A percentile compares a stretch with the other conserved stretches of the same genome.
These are phyloP conservation scores for Saturnia japonica DNA, from an alignment of 2,888 invertebrate species.

Conservation along the genomic window DNA sequence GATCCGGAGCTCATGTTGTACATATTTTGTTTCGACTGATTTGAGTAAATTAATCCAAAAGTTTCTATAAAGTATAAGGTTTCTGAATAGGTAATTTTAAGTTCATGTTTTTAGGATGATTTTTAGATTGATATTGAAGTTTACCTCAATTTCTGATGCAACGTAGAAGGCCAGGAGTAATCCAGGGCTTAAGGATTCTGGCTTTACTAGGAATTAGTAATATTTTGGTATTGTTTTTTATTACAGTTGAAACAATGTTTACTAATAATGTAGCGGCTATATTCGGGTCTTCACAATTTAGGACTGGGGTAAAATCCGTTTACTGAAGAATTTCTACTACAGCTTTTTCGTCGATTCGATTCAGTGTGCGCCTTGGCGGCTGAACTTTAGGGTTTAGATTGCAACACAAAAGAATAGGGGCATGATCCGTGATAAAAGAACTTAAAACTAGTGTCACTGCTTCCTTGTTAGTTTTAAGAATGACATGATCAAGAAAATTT, in stretches of 20 bases:
- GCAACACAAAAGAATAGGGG: not conserved
- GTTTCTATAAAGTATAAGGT: too few species aligned
- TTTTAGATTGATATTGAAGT: not conserved
- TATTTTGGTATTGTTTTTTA: not conserved
- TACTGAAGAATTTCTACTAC: not conserved
- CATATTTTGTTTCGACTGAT: too few species aligned
- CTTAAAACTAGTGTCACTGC: not conserved
- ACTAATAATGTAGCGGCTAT: not conserved
- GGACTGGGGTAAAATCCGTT: not conserved
- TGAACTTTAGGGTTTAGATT: not conserved
- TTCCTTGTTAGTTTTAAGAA: too few species aligned
- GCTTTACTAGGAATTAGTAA: too few species aligned
- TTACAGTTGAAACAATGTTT: not conserved
- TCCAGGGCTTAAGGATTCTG: too few species aligned
- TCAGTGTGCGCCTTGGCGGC: not conserved
- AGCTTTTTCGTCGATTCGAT: not conserved
- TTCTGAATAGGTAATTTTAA: too few species aligned
- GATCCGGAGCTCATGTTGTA: too few species aligned
- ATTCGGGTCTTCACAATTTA: not conserved
- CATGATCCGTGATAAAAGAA: not conserved
- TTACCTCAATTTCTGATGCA: too few species aligned
- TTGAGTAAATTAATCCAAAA: too few species aligned
- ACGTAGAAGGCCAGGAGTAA: too few species aligned
- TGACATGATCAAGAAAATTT: too few species aligned
- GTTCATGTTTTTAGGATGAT: too few species aligned